Conservation (phyloP, 2,888 invertebrate species). For the Liposcelis brunnea region DNA sequence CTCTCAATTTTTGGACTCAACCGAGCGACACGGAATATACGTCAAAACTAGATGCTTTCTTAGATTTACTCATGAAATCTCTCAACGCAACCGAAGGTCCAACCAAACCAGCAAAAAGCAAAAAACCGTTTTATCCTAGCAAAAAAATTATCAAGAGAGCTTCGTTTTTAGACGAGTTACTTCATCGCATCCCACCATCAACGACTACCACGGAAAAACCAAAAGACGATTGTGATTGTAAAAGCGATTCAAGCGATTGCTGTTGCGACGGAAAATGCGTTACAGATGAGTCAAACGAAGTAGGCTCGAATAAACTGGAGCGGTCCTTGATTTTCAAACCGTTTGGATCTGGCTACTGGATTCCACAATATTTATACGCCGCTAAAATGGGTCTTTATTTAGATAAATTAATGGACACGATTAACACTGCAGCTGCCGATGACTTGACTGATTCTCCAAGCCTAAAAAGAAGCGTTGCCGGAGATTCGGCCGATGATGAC, state of each 20-base stretch:
- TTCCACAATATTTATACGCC: conserved; percentile 4
- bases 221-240: too few species aligned
- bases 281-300: background rate
- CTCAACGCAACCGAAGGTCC: too few species aligned
- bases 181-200: background rate
- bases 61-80: too few species aligned
- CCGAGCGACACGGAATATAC: too few species aligned
- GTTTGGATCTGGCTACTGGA: background rate
- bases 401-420: conserved; percentile 4
- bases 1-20: too few species aligned
- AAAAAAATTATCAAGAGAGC: background rate
- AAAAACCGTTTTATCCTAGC: background rate
- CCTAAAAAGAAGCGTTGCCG: background rate
- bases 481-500: background rate
- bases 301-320: background rate
- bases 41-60: too few species aligned
- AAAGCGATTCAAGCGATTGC: too few species aligned
- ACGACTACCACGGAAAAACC: background rate
- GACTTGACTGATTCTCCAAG: background rate
- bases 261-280: too few species aligned
- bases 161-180: conserved; percentile 5
- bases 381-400: conserved; percentile 5
- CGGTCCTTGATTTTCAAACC: conserved; percentile 1
- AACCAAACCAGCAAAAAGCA: too few species aligned
- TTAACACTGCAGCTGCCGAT: conserved; percentile 1